Percentiles rank a stretch among this genome's conserved stretches.
Conservation (phyloP, 2,888 invertebrate species). For the Bombylius major region DNA sequence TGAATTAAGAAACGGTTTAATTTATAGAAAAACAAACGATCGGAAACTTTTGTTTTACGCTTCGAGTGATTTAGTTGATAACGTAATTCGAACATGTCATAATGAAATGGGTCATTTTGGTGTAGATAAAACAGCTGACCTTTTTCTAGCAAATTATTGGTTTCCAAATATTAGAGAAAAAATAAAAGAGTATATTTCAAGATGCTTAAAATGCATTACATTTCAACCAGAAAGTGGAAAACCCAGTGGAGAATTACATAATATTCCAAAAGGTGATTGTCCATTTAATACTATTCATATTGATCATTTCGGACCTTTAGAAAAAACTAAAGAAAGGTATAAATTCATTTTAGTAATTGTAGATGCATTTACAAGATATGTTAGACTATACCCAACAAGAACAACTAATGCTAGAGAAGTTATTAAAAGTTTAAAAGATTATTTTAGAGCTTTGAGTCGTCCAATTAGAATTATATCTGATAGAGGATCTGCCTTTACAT, state of each 20-base stretch:
- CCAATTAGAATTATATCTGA: not conserved
- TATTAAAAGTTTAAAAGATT: not conserved
- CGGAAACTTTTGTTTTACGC: not conserved
- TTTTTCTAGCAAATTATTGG: not conserved
- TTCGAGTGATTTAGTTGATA: no score
- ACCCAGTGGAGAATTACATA: not conserved
- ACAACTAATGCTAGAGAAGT: not conserved
- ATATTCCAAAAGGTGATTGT: constrained; percentile 5
- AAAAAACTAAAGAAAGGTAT: not conserved
- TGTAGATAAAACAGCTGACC: not conserved
- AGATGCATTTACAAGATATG: not conserved
- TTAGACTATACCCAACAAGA: not conserved
- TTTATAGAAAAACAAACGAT: not conserved
- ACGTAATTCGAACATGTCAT: not conserved
- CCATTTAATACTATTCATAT: constrained; percentile 23
- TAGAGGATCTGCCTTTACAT: not conserved
- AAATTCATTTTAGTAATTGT: not conserved
- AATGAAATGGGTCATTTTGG: not conserved
- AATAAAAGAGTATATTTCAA: not conserved
- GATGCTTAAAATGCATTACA: not conserved
- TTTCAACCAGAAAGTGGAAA: not conserved
- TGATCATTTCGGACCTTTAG: constrained; percentile 27
- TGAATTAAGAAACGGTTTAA: not conserved
- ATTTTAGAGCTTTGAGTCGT: not conserved
- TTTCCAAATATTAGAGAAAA: not conserved